Evolutionary conservation across 2,888 invertebrate species (phyloP).

Genomic region (Iselma pallidipennis): DNA sequence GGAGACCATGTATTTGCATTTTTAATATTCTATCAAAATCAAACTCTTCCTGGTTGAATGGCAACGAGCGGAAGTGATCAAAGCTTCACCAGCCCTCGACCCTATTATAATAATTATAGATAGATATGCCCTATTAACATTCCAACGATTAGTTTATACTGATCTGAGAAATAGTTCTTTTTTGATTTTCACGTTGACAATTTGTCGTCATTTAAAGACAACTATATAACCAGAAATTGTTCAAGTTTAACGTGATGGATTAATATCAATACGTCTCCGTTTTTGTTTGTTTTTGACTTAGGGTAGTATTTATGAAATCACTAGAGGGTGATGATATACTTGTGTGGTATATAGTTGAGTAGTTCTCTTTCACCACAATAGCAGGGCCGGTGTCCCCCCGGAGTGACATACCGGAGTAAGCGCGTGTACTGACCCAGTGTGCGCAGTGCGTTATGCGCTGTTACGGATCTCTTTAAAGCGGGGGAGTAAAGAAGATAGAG

Average conservation of each 20-base stretch:
- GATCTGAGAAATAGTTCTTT: background rate
- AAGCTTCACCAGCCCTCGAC: background rate
- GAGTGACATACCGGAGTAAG: slow-evolving; percentile 33
- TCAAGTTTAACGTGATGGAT: too few relatives aligned
- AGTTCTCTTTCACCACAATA: background rate
- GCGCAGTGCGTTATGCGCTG: slow-evolving; percentile 48
- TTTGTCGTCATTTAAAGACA: too few relatives aligned
- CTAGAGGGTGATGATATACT: background rate
- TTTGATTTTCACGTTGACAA: too few relatives aligned
- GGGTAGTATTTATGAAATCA: background rate
- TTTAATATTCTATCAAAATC: background rate
- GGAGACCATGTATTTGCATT: too few relatives aligned
- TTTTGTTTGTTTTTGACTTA: background rate
- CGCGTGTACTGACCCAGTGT: slow-evolving; percentile 47
- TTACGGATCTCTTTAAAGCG: slow-evolving; percentile 42
- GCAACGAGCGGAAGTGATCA: background rate
- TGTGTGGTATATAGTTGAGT: background rate
- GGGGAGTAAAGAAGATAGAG: slow-evolving; percentile 45
- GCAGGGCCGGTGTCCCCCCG: slow-evolving; percentile 8
- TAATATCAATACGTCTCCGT: too few relatives aligned
- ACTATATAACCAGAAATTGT: too few relatives aligned
- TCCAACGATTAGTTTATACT: background rate
- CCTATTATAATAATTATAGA: background rate
- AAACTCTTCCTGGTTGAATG: background rate
- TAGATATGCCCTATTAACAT: background rate